Percentiles rank a stretch among this genome's conserved stretches.
Evolutionary conservation across 2,797 vertebrate genomes (phyloP).

Genomic region (Coluber constrictor): DNA sequence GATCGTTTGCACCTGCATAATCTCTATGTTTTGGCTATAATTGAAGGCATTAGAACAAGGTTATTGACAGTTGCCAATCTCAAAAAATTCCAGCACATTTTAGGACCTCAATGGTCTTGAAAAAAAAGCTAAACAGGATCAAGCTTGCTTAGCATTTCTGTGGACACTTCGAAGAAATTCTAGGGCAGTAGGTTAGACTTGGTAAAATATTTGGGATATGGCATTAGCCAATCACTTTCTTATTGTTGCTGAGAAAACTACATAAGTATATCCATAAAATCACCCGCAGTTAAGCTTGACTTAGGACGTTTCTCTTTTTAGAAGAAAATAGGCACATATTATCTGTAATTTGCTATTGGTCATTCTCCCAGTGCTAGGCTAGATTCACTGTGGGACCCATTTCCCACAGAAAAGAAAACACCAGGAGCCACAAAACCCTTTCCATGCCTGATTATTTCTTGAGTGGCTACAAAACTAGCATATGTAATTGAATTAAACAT

Average conservation of each 20-base stretch:
- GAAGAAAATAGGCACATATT: background rate
- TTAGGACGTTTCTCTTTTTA: background rate
- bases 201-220: background rate
- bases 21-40: background rate
- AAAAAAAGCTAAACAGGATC: background rate
- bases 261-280: background rate
- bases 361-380: background rate
- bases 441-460: too few relatives aligned
- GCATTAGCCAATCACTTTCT: background rate
- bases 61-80: background rate
- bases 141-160: background rate
- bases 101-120: background rate
- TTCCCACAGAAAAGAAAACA: too few relatives aligned
- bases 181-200: background rate
- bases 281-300: background rate
- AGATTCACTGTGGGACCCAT: background rate
- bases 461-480: too few relatives aligned
- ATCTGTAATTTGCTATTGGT: background rate
- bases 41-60: background rate
- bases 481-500: too few relatives aligned
- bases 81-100: background rate
- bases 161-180: background rate
- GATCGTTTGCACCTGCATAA: background rate
- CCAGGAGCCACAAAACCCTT: too few relatives aligned
- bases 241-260: background rate